These are phyloP conservation scores for Hypena proboscidalis DNA, from an alignment of 2,888 invertebrate genomes.

Conservation along the genomic window DNA sequence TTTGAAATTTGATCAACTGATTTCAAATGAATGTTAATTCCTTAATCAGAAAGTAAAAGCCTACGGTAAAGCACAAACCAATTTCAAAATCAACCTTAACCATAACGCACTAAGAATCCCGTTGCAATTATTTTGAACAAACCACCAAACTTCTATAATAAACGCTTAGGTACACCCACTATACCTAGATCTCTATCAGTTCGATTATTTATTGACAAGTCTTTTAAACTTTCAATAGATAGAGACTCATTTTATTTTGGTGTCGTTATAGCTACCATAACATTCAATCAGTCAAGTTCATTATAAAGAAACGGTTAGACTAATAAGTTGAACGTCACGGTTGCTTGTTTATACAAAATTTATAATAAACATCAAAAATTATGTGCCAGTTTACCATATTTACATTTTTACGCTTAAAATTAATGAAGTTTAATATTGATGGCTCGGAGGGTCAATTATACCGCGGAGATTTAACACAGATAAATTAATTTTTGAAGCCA, in stretches of 20 bases:
- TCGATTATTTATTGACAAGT: constrained; percentile 4
- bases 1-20: too few relatives aligned
- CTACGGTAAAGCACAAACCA: constrained; percentile 15
- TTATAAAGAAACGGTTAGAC: constrained; percentile 52
- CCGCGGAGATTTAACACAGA: constrained; percentile 15
- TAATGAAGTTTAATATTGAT: constrained; percentile 37
- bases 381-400: constrained; percentile 57
- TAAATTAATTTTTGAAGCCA: constrained; percentile 8
- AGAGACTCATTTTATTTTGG: constrained; percentile 42
- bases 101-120: constrained; percentile 21
- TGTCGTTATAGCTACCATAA: constrained; percentile 50
- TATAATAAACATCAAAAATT: constrained; percentile 58
- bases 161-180: constrained; percentile 28
- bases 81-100: constrained; percentile 23
- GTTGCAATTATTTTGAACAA: constrained; percentile 30
- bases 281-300: constrained; percentile 62
- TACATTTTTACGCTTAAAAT: constrained; percentile 50
- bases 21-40: too few relatives aligned
- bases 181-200: constrained; percentile 6
- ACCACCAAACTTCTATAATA: constrained; percentile 35
- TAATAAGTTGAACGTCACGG: constrained; percentile 47
- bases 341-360: constrained; percentile 55
- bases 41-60: not conserved
- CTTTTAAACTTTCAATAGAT: constrained; percentile 16
- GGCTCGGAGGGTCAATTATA: constrained; percentile 23